A percentile compares a stretch with the other conserved stretches of the same genome.
Evolutionary conservation across 2,797 vertebrate genomes (phyloP).

Genomic region (Artibeus lituratus): DNA sequence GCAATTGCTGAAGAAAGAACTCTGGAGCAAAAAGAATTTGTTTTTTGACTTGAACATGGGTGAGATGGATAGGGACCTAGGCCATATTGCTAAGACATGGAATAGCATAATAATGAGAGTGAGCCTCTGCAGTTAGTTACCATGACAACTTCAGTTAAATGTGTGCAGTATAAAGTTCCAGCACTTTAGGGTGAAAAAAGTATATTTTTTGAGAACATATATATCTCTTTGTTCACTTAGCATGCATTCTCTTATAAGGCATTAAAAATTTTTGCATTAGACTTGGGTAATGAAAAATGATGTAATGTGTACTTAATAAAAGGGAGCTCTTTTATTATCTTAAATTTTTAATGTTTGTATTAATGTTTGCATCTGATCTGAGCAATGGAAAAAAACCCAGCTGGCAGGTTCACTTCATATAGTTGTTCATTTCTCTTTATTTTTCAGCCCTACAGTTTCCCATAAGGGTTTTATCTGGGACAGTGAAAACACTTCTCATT

Average conservation of each 20-base stretch:
- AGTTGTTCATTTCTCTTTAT: not conserved
- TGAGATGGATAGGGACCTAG: not conserved
- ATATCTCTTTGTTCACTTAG: constrained; percentile 19
- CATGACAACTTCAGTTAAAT: constrained; percentile 52
- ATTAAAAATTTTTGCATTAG: not conserved
- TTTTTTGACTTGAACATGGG: not conserved
- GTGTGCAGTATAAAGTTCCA: constrained; percentile 14
- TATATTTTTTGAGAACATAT: constrained; percentile 2
- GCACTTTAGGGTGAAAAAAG: constrained; percentile 6
- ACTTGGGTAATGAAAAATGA: constrained; percentile 6
- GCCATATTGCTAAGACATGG: not conserved
- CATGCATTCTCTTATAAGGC: not conserved
- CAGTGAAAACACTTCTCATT: constrained; percentile 15
- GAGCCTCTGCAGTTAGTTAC: constrained; percentile 30
- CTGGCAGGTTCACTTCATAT: not conserved
- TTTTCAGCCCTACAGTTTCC: not conserved
- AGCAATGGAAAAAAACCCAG: not conserved
- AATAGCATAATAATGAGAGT: not conserved
- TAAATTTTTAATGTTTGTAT: not conserved
- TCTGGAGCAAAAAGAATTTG: not conserved
- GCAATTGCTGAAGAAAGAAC: not conserved
- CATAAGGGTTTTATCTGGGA: not conserved
- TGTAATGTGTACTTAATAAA: not conserved
- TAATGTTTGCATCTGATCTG: not conserved
- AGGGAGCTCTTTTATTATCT: not conserved